These are phyloP conservation scores for Phalacrocorax brasilianus DNA, from an alignment of 2,113 vertebrate genomes.

Conservation along the genomic window DNA sequence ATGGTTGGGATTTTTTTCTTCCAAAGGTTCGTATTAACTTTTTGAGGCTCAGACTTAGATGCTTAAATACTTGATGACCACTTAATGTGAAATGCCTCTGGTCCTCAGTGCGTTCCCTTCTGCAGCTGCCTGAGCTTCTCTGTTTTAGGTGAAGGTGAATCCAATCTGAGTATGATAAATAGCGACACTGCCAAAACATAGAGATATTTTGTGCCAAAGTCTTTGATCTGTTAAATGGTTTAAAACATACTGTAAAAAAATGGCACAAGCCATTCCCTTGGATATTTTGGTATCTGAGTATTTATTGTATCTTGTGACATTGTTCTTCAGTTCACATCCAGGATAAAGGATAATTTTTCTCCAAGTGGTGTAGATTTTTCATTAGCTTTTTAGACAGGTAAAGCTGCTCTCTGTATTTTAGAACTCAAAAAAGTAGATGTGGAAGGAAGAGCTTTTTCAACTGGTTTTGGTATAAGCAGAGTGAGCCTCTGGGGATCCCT, in stretches of 20 bases:
- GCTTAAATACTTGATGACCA: not conserved
- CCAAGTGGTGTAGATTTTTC: not conserved
- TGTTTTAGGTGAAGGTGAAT: not conserved
- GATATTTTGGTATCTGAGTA: not conserved
- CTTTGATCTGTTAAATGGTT: not conserved
- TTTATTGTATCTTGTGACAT: not conserved
- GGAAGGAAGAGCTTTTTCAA: not conserved
- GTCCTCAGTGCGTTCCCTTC: not conserved
- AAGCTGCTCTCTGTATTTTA: not conserved
- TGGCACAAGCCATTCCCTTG: rapidly evolving
- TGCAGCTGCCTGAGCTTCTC: not conserved
- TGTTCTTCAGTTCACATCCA: not conserved
- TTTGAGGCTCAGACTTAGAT: not conserved
- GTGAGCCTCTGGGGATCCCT: not conserved
- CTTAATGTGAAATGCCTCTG: not conserved
- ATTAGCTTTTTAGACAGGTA: not conserved
- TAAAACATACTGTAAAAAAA: not conserved
- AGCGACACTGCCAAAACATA: not conserved
- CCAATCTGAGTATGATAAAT: not conserved
- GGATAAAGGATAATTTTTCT: not conserved
- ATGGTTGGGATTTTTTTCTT: not conserved
- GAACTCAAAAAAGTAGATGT: not conserved
- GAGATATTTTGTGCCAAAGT: not conserved
- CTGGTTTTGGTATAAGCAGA: not conserved
- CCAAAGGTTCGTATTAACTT: not conserved